Conservation (phyloP, 2,888 invertebrate species). For the Tenthredo distinguenda region DNA sequence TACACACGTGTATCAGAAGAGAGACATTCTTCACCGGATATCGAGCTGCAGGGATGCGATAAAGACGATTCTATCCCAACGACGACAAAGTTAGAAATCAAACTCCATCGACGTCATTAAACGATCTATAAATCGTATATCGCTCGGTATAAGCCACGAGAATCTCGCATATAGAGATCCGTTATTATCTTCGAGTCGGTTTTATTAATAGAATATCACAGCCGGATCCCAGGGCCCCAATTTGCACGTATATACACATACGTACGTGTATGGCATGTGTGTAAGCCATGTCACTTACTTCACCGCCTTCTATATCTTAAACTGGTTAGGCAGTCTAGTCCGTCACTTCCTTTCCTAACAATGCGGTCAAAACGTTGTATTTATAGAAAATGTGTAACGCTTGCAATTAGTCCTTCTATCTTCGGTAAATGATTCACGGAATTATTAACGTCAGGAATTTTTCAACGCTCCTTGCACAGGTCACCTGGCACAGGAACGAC, state of each 20-base stretch:
- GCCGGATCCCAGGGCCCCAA: conserved; percentile 46
- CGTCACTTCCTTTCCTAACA: conserved; percentile 32
- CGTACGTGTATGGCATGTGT: neutral
- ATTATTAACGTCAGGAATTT: conserved; percentile 7
- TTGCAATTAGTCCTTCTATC: conserved; percentile 35
- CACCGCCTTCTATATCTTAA: conserved; percentile 30
- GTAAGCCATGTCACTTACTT: conserved; percentile 40
- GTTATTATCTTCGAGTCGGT: conserved; percentile 42
- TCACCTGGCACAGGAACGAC: conserved; percentile 94
- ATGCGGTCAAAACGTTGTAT: conserved; percentile 31
- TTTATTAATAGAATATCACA: conserved; percentile 49
- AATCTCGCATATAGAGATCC: neutral
- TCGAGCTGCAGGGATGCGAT: neutral
- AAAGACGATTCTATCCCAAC: neutral
- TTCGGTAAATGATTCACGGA: neutral
- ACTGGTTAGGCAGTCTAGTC: neutral
- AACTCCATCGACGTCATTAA: neutral
- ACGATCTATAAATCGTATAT: conserved; percentile 13
- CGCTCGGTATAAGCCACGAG: neutral
- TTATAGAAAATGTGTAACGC: conserved; percentile 43
- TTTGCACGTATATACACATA: conserved; percentile 22
- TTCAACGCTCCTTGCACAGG: conserved; percentile 78
- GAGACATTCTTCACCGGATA: conserved; percentile 18
- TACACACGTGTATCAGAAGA: neutral
- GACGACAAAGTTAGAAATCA: neutral